Evolutionary conservation across 2,113 vertebrate species (phyloP), one percentile per base, ranked within the genome.

Genomic region (Otocyon megalotis): DNA sequence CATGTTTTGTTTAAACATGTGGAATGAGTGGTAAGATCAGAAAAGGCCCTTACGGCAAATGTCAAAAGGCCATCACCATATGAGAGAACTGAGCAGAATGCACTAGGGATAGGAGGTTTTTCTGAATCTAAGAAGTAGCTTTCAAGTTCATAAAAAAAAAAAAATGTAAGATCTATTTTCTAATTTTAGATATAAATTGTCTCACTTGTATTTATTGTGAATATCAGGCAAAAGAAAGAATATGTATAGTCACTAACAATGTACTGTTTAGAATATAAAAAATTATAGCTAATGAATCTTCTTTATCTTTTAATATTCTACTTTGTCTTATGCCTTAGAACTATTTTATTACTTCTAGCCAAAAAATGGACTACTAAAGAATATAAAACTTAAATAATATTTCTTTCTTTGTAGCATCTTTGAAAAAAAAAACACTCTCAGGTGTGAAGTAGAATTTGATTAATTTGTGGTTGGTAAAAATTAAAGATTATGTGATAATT

Each of bases 1-100:
- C 22, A n/a, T 67, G 69, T 53, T 93, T 96, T 98, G 53, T 93
- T 97, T 71, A 81, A 97, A 90, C 58, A 87, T 35, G 76, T 58
- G 35, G 67, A 95, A 80, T 2, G 65, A 92, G 81, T 37, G 84
- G 17, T 28, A 84, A 71, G 69, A 84, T 71, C 63, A 76, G 76
- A 17, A 48, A 85, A 95, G 26, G 19, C 58, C 50, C 87, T 91
- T n/a, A 24, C 94, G 62, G 67, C 88, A 86, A 93, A 37, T 77
- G 28, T 86, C 79, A 91, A 95, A 92, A 92, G 89, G 53, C 53
- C 62, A 26, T 81, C 1, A 1, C 19, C 28, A 8, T 48, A 22
- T 13, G 37, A 60, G 53, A 69, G 37, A 94, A 65, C 3, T 53
- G 26, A 85, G 50, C 60, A 94, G 97, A 96, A 90, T 62, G 30